A percentile compares a stretch with the other conserved stretches of the same genome.
phyloP scores from a whole-genome alignment of 2,113 vertebrate species.

The Noctilio leporinus region DNA sequence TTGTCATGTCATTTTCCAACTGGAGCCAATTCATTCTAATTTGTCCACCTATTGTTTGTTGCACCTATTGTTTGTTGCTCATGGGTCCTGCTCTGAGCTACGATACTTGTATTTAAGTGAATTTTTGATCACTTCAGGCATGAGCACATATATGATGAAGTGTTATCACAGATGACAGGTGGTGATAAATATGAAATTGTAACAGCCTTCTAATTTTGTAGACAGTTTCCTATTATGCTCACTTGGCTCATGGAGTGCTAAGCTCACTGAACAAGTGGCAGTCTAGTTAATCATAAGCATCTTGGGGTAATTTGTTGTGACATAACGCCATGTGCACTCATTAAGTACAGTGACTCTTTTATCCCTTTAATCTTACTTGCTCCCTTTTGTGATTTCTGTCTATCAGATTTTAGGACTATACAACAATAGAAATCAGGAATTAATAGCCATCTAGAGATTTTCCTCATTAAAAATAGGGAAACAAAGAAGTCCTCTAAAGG shows the following conservation, averaged over 20 bases:
- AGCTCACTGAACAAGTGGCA: conserved; percentile 61
- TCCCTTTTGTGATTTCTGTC: conserved; percentile 47
- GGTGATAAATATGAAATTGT: conserved; percentile 69
- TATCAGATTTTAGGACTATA: conserved; percentile 5
- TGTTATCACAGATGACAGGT: conserved; percentile 55
- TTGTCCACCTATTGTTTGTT: conserved; percentile 56
- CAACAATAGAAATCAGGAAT: not conserved
- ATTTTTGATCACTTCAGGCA: conserved; percentile 60
- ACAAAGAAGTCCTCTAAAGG: not conserved
- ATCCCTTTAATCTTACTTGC: conserved; percentile 49
- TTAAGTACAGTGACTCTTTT: conserved; percentile 65
- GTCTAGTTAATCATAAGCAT: conserved; percentile 72
- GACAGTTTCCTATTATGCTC: conserved; percentile 61
- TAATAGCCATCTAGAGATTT: not conserved
- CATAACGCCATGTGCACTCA: conserved; percentile 66
- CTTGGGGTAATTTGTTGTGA: conserved; percentile 72
- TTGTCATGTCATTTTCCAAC: not conserved
- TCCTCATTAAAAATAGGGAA: not conserved
- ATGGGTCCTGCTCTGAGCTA: conserved; percentile 22
- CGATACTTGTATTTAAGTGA: conserved; percentile 19
- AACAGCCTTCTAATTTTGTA: conserved; percentile 63
- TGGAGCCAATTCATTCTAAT: conserved; percentile 53
- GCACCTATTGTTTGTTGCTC: conserved; percentile 52
- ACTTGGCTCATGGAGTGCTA: conserved; percentile 62
- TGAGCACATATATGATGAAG: conserved; percentile 33